These are phyloP conservation scores for Sorex maritimensis DNA, from an alignment of 2,797 vertebrate genomes.

Conservation along the genomic window DNA sequence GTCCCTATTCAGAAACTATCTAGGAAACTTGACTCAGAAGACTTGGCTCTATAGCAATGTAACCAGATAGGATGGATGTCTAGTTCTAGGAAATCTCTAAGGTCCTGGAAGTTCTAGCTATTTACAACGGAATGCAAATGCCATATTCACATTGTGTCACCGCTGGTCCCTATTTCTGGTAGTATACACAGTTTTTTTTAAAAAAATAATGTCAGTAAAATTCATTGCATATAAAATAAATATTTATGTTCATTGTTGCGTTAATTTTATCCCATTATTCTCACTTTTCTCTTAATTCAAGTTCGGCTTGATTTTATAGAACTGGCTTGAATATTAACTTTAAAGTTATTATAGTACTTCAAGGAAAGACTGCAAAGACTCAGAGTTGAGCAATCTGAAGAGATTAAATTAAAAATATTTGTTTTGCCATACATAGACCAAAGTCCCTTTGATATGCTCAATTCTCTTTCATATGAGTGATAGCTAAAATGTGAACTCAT, in stretches of 20 bases:
- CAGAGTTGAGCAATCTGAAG: not conserved
- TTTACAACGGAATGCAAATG: not conserved
- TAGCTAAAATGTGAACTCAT: not conserved
- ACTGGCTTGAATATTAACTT: not conserved
- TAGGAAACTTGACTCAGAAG: not conserved
- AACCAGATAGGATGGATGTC: not conserved
- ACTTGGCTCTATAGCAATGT: not conserved
- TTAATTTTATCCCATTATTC: not conserved
- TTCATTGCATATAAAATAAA: not conserved
- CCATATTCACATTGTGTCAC: not conserved
- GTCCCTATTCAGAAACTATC: not conserved
- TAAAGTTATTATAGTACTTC: not conserved
- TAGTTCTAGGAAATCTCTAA: not conserved
- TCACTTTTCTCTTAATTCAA: not conserved
- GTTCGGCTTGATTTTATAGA: slow-evolving; percentile 2
- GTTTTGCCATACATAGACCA: not conserved
- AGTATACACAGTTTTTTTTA: not conserved
- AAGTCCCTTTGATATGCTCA: not conserved
- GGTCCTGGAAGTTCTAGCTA: not conserved
- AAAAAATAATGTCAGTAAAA: not conserved
- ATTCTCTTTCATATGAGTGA: not conserved
- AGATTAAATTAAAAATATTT: not conserved
- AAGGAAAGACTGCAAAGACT: not conserved
- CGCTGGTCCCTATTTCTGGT: not conserved
- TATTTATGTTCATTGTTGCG: not conserved